These are phyloP conservation scores for Alouatta palliata DNA, from an alignment of 2,113 vertebrate genomes.

Conservation along the genomic window DNA sequence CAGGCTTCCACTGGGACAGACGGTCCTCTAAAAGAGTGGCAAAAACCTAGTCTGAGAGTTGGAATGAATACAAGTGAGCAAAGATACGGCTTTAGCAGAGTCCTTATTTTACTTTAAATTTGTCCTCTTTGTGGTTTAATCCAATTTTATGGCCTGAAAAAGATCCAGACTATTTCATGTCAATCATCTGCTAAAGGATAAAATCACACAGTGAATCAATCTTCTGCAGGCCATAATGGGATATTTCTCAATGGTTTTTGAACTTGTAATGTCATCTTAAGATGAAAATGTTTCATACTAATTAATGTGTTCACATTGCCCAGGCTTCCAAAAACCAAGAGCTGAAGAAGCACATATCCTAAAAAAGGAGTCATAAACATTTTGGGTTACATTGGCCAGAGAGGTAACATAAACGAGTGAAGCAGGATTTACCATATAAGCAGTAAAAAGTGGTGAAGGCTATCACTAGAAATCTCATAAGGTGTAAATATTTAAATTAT, in stretches of 20 bases:
- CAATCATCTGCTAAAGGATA: background rate
- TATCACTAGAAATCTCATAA: background rate
- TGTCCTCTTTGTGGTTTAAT: background rate
- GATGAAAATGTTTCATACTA: background rate
- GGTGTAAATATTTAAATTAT: background rate
- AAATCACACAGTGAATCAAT: background rate
- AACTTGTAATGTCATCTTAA: background rate
- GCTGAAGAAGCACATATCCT: background rate
- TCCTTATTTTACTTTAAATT: slow-evolving; percentile 11
- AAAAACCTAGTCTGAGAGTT: background rate
- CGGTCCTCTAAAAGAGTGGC: background rate
- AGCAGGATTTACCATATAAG: background rate
- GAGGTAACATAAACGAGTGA: background rate
- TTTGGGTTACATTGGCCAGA: background rate
- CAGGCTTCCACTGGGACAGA: background rate
- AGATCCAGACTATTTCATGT: background rate
- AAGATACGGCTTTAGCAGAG: background rate
- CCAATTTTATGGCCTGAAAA: slow-evolving; percentile 17
- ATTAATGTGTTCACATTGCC: background rate
- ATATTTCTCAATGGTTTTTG: background rate
- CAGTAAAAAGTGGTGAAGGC: background rate
- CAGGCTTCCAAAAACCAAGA: background rate
- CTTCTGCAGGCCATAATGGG: background rate
- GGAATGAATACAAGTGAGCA: background rate
- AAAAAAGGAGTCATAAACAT: background rate